These are phyloP conservation scores for Folsomia candida DNA, from an alignment of 2,888 invertebrate genomes.

Conservation along the genomic window DNA sequence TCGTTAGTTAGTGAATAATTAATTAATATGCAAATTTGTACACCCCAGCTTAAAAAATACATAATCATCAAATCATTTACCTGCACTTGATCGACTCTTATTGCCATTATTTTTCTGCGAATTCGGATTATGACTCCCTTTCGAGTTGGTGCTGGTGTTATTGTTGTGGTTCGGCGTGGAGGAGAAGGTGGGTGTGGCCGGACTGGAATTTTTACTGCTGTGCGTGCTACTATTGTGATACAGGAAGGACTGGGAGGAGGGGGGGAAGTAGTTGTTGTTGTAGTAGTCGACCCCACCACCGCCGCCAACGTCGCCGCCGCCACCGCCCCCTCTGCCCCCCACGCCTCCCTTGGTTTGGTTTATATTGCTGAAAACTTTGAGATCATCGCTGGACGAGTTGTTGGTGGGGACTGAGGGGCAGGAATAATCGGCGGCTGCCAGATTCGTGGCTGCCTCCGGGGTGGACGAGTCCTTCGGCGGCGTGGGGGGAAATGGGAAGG, in stretches of 20 bases:
- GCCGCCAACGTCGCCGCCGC: background rate
- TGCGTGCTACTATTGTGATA: background rate
- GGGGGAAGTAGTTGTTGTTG: background rate
- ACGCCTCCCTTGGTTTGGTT: background rate
- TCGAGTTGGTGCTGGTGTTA: constrained; percentile 40
- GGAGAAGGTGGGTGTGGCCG: constrained; percentile 17
- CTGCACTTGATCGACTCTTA: constrained; percentile 51
- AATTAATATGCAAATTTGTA: too few species aligned
- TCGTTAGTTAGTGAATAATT: background rate
- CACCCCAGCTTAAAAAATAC: too few species aligned
- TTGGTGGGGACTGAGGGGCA: constrained; percentile 26
- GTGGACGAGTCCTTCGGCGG: constrained; percentile 89
- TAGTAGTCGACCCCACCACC: background rate
- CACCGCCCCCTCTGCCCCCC: constrained; percentile 3
- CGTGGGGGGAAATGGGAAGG: constrained; percentile 91
- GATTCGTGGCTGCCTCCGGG: constrained; percentile 69
- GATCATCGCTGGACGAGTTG: constrained; percentile 51
- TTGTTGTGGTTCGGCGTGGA: constrained; percentile 43
- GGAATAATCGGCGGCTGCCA: constrained; percentile 46
- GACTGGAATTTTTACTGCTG: background rate
- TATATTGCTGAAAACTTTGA: constrained; percentile 49
- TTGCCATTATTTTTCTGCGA: constrained; percentile 47
- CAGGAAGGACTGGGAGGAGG: constrained; percentile 7
- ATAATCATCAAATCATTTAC: constrained; percentile 47
- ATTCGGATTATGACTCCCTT: constrained; percentile 15